Conservation (phyloP, 2,113 vertebrate genomes). For the Prietella phreatophila region DNA sequence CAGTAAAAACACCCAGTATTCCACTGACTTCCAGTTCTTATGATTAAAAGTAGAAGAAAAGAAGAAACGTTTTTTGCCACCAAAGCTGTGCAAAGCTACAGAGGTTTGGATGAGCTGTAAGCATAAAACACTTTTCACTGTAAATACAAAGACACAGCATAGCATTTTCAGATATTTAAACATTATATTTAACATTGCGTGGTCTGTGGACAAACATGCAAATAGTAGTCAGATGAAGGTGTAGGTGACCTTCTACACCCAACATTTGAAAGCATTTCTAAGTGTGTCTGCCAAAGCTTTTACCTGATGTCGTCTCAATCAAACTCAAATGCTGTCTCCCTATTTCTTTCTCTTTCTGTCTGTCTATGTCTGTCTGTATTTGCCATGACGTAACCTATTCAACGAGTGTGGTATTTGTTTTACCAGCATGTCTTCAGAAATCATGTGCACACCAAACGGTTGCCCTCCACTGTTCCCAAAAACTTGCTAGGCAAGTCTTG, state of each 20-base stretch:
- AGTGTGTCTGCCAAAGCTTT: neutral
- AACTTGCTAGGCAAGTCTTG: conserved; percentile 25
- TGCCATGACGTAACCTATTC: conserved; percentile 20
- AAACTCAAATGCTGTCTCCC: neutral
- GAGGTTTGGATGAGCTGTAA: neutral
- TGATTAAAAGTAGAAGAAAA: neutral
- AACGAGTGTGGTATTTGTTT: conserved; percentile 22
- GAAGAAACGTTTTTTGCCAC: neutral
- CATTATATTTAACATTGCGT: neutral
- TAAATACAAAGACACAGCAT: neutral
- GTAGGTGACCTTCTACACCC: neutral
- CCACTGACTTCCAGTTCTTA: neutral
- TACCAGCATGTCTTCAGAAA: neutral
- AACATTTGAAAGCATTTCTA: neutral
- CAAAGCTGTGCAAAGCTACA: neutral
- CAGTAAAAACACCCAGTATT: neutral
- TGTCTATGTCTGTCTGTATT: neutral
- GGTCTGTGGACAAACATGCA: neutral
- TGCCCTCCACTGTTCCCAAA: conserved; percentile 4
- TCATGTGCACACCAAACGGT: conserved; percentile 16
- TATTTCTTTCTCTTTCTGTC: conserved; percentile 15
- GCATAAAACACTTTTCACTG: neutral
- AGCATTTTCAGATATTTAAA: neutral
- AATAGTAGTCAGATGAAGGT: neutral
- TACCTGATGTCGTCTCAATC: neutral